Evolutionary conservation across 2,797 vertebrate species (phyloP).

Genomic region (Heteromormyrus szaboi): DNA sequence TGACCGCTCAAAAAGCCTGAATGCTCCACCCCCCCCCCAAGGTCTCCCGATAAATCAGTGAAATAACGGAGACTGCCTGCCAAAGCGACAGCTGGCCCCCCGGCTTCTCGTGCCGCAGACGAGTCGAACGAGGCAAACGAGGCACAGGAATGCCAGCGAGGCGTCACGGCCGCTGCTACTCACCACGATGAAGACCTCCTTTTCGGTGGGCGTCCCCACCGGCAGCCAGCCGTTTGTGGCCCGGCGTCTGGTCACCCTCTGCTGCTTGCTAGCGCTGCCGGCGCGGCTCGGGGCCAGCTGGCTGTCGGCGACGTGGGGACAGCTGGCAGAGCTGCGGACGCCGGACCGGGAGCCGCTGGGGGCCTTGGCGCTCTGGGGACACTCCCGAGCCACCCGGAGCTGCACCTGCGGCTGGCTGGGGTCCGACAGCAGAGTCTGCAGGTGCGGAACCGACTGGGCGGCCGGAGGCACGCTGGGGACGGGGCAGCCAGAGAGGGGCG

Average conservation of each 20-base stretch:
- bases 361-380: slow-evolving; percentile 87
- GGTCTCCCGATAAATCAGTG: neutral
- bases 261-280: slow-evolving; percentile 76
- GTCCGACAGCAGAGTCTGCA: slow-evolving; percentile 84
- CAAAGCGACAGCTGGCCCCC: neutral
- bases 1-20: neutral
- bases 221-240: slow-evolving; percentile 93
- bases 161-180: slow-evolving; percentile 42
- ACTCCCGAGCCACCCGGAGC: slow-evolving; percentile 78
- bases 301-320: slow-evolving; percentile 73
- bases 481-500: slow-evolving; percentile 87
- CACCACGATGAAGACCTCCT: slow-evolving; percentile 92
- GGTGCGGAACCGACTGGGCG: slow-evolving; percentile 82
- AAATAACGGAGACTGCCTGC: neutral
- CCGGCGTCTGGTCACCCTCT: slow-evolving; percentile 73
- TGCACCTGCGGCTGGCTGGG: slow-evolving; percentile 68
- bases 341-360: slow-evolving; percentile 86
- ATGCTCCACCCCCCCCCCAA: neutral
- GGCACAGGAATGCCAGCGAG: neutral
- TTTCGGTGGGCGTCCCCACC: slow-evolving; percentile 82
- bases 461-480: slow-evolving; percentile 86
- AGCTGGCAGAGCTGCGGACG: slow-evolving; percentile 62
- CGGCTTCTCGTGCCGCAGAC: neutral
- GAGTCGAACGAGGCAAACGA: neutral
- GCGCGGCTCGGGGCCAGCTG: slow-evolving; percentile 65